Evolutionary conservation across 2,797 vertebrate species (phyloP).

Genomic region (Muscicapa striata): DNA sequence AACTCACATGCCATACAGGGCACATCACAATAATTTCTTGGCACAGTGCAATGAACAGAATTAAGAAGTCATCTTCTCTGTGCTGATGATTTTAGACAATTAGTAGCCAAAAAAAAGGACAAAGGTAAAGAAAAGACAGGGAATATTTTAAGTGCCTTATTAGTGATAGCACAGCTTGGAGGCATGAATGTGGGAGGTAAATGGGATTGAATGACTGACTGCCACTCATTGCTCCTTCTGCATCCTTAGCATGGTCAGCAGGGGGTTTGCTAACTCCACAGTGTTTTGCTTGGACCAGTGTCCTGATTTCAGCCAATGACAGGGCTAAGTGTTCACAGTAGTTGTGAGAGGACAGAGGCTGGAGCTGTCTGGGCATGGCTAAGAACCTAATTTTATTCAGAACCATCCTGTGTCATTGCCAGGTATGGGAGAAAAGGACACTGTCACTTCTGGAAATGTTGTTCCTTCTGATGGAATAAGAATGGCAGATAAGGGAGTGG

Average conservation of each 20-base stretch:
- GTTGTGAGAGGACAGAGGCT: neutral
- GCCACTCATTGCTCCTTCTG: neutral
- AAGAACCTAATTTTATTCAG: neutral
- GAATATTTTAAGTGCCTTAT: neutral
- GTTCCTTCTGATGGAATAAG: neutral
- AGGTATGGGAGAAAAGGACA: neutral
- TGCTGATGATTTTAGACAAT: neutral
- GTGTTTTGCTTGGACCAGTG: neutral
- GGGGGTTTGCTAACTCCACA: neutral
- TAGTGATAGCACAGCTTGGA: neutral
- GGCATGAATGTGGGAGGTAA: neutral
- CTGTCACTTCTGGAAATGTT: fast-evolving
- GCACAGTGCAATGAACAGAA: fast-evolving
- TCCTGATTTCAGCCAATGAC: neutral
- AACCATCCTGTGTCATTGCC: fast-evolving
- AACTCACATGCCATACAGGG: neutral
- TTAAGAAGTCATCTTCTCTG: neutral
- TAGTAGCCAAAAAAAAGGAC: neutral
- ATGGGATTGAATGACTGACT: neutral
- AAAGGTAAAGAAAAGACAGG: neutral
- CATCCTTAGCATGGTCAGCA: fast-evolving
- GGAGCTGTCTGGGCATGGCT: neutral
- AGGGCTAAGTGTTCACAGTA: neutral
- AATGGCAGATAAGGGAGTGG: fast-evolving
- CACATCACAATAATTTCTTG: neutral